These are phyloP conservation scores for Loriculus beryllinus DNA, from an alignment of 2,797 vertebrate species.

Conservation along the genomic window DNA sequence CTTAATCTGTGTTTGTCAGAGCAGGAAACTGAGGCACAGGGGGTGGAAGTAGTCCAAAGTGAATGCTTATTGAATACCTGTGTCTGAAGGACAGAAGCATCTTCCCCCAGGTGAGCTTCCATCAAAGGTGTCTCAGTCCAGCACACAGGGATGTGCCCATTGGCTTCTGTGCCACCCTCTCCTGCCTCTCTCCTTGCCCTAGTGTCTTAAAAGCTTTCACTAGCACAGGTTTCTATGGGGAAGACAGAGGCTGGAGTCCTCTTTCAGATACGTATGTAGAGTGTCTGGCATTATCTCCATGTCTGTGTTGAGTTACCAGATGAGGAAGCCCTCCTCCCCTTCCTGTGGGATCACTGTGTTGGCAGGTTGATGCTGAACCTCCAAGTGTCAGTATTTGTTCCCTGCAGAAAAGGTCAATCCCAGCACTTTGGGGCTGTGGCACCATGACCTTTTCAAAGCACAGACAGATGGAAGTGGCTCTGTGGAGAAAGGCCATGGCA, in stretches of 20 bases:
- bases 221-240: neutral
- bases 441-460: conserved; percentile 23
- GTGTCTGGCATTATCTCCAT: neutral
- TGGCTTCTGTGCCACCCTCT: neutral
- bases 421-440: neutral
- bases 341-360: neutral
- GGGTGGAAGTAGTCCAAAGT: neutral
- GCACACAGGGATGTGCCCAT: accelerated
- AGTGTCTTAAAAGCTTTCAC: neutral
- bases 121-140: neutral
- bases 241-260: neutral
- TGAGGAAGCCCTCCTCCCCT: neutral
- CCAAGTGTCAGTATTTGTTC: neutral
- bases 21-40: neutral
- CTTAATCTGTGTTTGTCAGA: neutral
- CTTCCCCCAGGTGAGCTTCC: neutral
- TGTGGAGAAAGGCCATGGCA: neutral
- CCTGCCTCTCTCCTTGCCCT: neutral
- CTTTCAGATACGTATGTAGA: neutral
- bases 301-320: neutral
- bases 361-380: neutral
- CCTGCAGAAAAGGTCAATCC: conserved; percentile 30
- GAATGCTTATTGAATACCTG: neutral
- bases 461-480: neutral
- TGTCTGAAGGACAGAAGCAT: neutral